Percentiles rank a stretch among this genome's conserved stretches.
These are phyloP conservation scores for Netelia fuscicornis DNA, from an alignment of 2,888 invertebrate species.

Conservation along the genomic window DNA sequence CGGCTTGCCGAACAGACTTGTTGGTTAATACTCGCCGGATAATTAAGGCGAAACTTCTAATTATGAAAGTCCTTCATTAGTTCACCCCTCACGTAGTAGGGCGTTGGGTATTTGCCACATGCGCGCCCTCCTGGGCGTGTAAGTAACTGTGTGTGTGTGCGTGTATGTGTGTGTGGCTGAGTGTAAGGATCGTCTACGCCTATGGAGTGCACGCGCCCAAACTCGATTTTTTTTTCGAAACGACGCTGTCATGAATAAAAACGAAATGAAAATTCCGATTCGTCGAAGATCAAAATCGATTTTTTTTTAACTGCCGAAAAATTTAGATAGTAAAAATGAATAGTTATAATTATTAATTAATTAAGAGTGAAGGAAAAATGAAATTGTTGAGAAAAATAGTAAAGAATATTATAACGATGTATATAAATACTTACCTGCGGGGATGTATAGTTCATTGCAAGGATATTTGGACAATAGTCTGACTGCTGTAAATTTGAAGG, in stretches of 20 bases:
- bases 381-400: neutral
- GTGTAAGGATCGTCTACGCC: slow-evolving; percentile 1
- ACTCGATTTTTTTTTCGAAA: no score
- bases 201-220: neutral
- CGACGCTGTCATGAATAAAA: no score
- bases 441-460: slow-evolving; percentile 49
- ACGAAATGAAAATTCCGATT: no score
- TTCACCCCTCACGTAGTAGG: slow-evolving; percentile 72
- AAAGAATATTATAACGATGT: neutral
- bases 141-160: slow-evolving; percentile 19
- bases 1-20: slow-evolving; percentile 72
- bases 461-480: slow-evolving; percentile 10
- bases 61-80: slow-evolving; percentile 80
- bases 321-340: neutral
- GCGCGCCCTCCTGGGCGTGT: slow-evolving; percentile 30
- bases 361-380: neutral
- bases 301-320: neutral
- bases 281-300: no score
- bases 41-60: slow-evolving; percentile 80
- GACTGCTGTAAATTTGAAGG: neutral
- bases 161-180: slow-evolving; percentile 4
- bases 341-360: neutral
- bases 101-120: slow-evolving; percentile 44
- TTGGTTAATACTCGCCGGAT: slow-evolving; percentile 75
- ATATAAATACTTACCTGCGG: neutral